Conservation (phyloP, 2,888 invertebrate genomes). For the Cenopis cana region DNA sequence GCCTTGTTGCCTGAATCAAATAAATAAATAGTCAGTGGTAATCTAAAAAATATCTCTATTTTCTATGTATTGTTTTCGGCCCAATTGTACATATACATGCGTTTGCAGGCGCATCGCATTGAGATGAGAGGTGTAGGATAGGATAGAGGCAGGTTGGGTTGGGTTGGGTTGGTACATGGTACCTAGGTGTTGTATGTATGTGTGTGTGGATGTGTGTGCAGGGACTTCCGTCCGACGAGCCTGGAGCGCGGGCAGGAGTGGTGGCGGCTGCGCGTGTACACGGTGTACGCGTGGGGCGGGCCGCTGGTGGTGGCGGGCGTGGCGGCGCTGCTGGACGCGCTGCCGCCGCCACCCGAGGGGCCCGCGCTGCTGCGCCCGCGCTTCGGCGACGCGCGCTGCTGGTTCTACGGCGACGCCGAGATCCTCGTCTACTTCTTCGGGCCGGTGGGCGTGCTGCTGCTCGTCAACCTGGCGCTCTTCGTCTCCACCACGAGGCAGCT, state of each 20-base stretch:
- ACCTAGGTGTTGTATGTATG: background rate
- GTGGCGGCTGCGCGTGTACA: conserved; percentile 91
- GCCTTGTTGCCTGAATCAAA: too few species aligned
- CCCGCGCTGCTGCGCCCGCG: conserved; percentile 89
- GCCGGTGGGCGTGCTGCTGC: conserved; percentile 91
- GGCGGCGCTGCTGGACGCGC: conserved; percentile 89
- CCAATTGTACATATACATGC: too few species aligned
- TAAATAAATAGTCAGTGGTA: too few species aligned
- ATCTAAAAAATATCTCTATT: too few species aligned
- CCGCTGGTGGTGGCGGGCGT: conserved; percentile 91
- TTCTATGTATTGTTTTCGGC: too few species aligned
- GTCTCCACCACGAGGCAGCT: conserved; percentile 92
- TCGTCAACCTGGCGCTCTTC: conserved; percentile 92
- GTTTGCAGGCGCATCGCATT: too few species aligned
- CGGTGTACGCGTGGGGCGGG: conserved; percentile 94
- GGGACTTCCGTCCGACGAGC: conserved; percentile 93
- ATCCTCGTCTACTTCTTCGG: conserved; percentile 94
- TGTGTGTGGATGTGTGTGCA: conserved; percentile 61
- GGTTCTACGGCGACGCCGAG: conserved; percentile 94
- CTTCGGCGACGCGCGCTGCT: conserved; percentile 92
- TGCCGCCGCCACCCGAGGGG: conserved; percentile 83
- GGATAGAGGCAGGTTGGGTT: too few species aligned
- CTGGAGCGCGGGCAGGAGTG: conserved; percentile 94
- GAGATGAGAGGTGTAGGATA: too few species aligned
- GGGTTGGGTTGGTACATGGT: too few species aligned